phyloP scores from a whole-genome alignment of 2,888 invertebrate genomes.

The Incurvaria masculella region DNA sequence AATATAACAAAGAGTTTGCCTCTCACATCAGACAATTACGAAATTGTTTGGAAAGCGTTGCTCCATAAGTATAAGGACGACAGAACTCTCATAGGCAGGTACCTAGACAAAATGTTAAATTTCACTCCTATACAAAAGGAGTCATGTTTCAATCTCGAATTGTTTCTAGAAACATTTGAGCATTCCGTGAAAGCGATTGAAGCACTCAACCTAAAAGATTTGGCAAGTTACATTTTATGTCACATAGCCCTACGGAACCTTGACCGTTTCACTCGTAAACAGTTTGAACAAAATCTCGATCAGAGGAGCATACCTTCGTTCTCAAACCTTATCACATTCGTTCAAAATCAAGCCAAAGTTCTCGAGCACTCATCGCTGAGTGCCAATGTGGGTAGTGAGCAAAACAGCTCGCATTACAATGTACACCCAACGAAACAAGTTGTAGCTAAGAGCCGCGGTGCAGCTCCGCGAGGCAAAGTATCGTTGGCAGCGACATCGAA shows the following conservation, averaged over 20 bases:
- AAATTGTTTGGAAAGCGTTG: constrained; percentile 12
- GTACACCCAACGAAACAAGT: no score
- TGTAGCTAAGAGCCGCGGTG: no score
- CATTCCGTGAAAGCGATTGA: constrained; percentile 11
- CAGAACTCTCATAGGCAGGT: constrained; percentile 8
- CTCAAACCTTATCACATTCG: neutral
- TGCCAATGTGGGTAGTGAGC: no score
- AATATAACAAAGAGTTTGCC: neutral
- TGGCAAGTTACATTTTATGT: constrained; percentile 8
- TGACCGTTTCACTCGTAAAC: neutral
- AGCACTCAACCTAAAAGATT: constrained; percentile 8
- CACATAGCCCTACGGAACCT: constrained; percentile 6
- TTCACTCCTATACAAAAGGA: neutral
- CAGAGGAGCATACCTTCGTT: neutral
- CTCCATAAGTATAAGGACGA: constrained; percentile 14
- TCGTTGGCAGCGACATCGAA: no score
- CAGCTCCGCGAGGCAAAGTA: no score
- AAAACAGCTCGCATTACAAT: no score
- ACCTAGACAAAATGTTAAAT: constrained; percentile 7
- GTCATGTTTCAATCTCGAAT: neutral
- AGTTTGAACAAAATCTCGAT: neutral
- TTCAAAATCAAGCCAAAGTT: neutral
- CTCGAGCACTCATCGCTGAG: neutral
- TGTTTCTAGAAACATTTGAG: constrained; percentile 11
- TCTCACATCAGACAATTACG: constrained; percentile 6